A percentile compares a stretch with the other conserved stretches of the same genome.
These are phyloP conservation scores for Aleiodes testaceus DNA, from an alignment of 2,888 invertebrate species.

Conservation along the genomic window DNA sequence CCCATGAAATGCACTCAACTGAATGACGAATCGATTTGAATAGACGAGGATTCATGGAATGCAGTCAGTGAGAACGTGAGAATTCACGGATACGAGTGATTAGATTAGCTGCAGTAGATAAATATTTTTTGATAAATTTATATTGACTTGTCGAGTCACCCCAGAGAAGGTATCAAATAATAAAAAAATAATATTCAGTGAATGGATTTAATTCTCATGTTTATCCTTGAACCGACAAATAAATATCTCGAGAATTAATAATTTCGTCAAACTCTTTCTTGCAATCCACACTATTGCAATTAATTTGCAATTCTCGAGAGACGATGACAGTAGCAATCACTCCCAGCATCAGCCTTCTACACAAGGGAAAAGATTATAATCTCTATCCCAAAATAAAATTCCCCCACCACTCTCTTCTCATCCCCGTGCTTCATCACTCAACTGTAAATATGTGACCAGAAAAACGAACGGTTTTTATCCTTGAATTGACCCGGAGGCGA, in stretches of 20 bases:
- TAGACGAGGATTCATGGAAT: constrained; percentile 8
- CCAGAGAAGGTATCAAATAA: too few species aligned
- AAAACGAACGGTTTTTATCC: constrained; percentile 10
- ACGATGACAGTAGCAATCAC: not conserved
- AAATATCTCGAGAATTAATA: not conserved
- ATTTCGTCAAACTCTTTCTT: not conserved
- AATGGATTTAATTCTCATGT: too few species aligned
- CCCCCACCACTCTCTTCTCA: too few species aligned
- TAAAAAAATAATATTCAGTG: too few species aligned
- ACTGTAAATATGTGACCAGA: constrained; percentile 9
- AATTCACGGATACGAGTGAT: too few species aligned
- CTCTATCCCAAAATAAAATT: constrained; percentile 1
- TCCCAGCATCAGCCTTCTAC: not conserved
- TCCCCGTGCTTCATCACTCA: not conserved
- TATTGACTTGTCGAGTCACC: too few species aligned
- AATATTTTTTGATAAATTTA: not conserved
- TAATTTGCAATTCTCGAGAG: not conserved
- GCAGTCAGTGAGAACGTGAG: too few species aligned
- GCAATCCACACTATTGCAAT: not conserved
- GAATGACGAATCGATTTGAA: constrained; percentile 24
- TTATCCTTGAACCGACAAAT: not conserved
- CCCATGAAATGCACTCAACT: not conserved
- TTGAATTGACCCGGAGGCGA: not conserved
- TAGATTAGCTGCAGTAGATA: too few species aligned
- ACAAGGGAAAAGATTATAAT: constrained; percentile 9